A percentile compares a stretch with the other conserved stretches of the same genome.
These are phyloP conservation scores for Aplodontia rufa DNA, from an alignment of 2,113 vertebrate genomes.

Conservation along the genomic window DNA sequence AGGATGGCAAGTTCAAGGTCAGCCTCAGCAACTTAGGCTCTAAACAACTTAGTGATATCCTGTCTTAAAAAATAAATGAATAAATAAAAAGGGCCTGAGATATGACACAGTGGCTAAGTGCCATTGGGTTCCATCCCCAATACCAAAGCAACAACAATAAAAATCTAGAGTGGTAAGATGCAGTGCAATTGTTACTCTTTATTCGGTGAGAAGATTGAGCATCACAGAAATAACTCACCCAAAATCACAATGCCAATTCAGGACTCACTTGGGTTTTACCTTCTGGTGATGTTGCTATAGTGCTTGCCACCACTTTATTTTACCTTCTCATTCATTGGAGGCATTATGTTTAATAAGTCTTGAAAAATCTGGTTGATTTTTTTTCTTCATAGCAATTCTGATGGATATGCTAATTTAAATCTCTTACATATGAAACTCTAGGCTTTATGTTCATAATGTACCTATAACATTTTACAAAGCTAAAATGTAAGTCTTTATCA, in stretches of 20 bases:
- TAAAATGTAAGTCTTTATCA: not conserved
- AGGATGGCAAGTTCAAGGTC: no score
- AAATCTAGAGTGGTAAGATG: no score
- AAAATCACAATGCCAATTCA: not conserved
- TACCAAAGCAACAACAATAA: no score
- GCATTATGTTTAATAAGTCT: not conserved
- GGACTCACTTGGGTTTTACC: not conserved
- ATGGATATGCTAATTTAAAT: not conserved
- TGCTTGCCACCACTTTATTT: not conserved
- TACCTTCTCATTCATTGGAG: not conserved
- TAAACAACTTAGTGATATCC: no score
- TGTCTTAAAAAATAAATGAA: no score
- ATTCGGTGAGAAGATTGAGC: not conserved
- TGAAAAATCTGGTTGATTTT: not conserved
- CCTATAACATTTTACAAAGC: slow-evolving; percentile 1
- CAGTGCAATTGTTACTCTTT: not conserved
- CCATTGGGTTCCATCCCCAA: no score
- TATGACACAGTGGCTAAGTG: no score
- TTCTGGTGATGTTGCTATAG: not conserved
- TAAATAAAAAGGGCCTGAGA: no score
- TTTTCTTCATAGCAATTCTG: not conserved
- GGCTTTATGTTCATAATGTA: not conserved
- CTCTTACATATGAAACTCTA: not conserved
- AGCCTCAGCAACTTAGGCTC: no score
- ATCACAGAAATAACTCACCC: not conserved